A percentile compares a stretch with the other conserved stretches of the same genome.
Conservation (phyloP, 2,797 vertebrate genomes). For the Setipinna tenuifilis region DNA sequence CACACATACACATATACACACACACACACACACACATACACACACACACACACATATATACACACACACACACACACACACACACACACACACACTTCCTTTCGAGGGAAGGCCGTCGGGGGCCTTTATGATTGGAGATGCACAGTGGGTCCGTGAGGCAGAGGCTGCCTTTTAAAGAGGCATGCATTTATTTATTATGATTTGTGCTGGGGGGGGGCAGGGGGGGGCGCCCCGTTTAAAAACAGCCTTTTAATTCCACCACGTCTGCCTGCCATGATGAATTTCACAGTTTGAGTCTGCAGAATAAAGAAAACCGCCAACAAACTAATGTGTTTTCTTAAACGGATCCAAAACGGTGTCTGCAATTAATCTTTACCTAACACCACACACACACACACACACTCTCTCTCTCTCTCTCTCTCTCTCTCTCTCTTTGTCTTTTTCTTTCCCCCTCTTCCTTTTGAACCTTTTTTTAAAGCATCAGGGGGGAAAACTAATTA, state of each 20-base stretch:
- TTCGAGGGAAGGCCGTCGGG: not conserved
- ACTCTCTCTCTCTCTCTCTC: not conserved
- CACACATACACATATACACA: not conserved
- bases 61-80: not conserved
- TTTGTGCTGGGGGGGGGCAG: conserved; percentile 41
- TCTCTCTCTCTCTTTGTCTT: not conserved
- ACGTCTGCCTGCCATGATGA: conserved; percentile 50
- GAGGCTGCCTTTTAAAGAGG: not conserved
- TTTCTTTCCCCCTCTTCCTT: conserved; percentile 1
- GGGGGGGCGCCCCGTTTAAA: conserved; percentile 15
- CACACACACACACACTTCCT: conserved; percentile 15
- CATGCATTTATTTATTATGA: conserved; percentile 9
- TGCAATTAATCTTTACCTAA: conserved; percentile 48
- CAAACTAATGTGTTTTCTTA: conserved; percentile 54
- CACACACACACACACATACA: conserved; percentile 10
- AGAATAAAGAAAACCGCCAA: conserved; percentile 40
- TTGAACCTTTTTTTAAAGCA: conserved; percentile 37
- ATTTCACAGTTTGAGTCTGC: conserved; percentile 47
- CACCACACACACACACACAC: not conserved
- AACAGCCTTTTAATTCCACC: conserved; percentile 42
- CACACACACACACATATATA: not conserved
- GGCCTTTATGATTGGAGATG: conserved; percentile 3
- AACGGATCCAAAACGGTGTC: conserved; percentile 54
- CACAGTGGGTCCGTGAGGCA: not conserved
- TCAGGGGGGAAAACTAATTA: conserved; percentile 46